These are phyloP conservation scores for Plagodis dolabraria DNA, from an alignment of 2,888 invertebrate genomes.

Conservation along the genomic window DNA sequence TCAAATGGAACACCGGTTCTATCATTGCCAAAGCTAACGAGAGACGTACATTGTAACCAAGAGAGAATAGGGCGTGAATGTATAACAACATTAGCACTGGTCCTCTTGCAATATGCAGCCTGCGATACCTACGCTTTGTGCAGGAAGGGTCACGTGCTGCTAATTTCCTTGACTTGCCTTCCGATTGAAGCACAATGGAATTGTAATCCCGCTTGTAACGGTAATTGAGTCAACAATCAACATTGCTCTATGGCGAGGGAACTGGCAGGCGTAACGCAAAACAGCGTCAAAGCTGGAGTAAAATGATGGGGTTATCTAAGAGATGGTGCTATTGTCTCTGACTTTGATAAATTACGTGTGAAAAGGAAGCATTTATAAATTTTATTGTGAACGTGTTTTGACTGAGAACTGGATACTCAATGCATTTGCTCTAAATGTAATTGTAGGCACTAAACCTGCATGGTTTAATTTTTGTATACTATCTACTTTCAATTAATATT, in stretches of 20 bases:
- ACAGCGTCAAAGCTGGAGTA: neutral
- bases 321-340: constrained; percentile 2
- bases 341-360: constrained; percentile 11
- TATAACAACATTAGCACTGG: no score
- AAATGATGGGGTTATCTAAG: constrained; percentile 1
- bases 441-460: no score
- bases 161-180: constrained; percentile 3
- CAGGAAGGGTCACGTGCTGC: constrained; percentile 2
- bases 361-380: neutral
- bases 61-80: no score
- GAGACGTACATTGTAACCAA: no score
- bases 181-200: neutral
- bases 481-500: no score
- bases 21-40: no score
- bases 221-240: neutral
- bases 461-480: no score
- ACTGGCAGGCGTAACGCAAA: neutral
- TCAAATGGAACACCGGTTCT: no score
- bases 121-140: neutral
- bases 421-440: no score
- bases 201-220: neutral
- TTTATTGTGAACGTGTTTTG: no score
- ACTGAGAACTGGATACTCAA: no score
- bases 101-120: neutral
- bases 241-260: neutral